Evolutionary conservation across 2,113 vertebrate species (phyloP).

Genomic region (Erythrolamprus reginae): DNA sequence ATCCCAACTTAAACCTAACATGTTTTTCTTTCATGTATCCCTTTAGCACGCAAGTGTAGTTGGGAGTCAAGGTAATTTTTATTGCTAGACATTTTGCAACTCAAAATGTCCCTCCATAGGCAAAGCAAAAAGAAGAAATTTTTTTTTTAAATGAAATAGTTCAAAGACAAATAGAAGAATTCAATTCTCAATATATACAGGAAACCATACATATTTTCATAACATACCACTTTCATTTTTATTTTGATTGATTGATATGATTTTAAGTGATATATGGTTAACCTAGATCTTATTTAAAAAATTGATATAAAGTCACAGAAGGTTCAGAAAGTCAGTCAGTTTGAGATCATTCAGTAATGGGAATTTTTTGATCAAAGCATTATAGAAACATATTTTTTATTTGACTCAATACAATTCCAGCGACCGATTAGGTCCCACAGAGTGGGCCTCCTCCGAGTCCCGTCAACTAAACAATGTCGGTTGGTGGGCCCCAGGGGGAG

Average conservation of each 20-base stretch:
- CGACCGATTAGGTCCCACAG: too few relatives aligned
- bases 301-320: background rate
- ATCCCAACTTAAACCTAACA: background rate
- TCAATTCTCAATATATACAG: background rate
- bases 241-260: background rate
- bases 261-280: background rate
- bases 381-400: background rate
- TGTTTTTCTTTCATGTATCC: background rate
- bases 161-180: background rate
- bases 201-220: background rate
- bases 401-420: too few relatives aligned
- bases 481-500: too few relatives aligned
- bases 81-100: background rate
- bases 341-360: background rate
- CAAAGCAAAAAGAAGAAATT: background rate
- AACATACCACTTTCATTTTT: background rate
- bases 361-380: background rate
- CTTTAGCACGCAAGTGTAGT: background rate
- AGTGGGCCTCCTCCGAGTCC: too few relatives aligned
- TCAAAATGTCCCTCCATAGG: background rate
- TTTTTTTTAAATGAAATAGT: background rate
- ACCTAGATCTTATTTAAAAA: background rate
- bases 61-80: background rate
- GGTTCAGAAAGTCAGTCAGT: background rate
- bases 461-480: too few relatives aligned